Percentiles rank a stretch among this genome's conserved stretches.
These are phyloP conservation scores for Poecilus cupreus DNA, from an alignment of 2,888 invertebrate species.

Conservation along the genomic window DNA sequence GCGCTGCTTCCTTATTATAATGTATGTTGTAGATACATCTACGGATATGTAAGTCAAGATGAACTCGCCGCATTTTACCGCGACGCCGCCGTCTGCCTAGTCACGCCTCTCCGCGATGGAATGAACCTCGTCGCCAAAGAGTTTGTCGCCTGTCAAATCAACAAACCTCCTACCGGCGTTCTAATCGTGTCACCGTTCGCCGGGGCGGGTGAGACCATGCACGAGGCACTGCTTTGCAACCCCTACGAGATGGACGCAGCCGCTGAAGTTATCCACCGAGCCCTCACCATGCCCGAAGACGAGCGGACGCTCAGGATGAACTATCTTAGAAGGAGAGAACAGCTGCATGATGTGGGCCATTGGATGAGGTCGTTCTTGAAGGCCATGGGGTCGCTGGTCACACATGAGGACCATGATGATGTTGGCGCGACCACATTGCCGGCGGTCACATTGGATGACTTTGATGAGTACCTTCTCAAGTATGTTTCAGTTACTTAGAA, in stretches of 20 bases:
- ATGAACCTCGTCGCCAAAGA: slow-evolving; percentile 96
- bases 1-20: too few relatives aligned
- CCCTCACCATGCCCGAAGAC: slow-evolving; percentile 92
- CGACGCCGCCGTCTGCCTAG: slow-evolving; percentile 90
- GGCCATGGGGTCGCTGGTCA: slow-evolving; percentile 86
- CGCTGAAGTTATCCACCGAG: slow-evolving; percentile 87
- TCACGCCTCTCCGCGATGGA: slow-evolving; percentile 90
- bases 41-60: slow-evolving; percentile 90
- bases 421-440: slow-evolving; percentile 90
- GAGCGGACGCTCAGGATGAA: slow-evolving; percentile 91
- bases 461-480: slow-evolving; percentile 91
- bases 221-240: slow-evolving; percentile 92
- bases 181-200: slow-evolving; percentile 93
- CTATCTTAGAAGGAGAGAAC: slow-evolving; percentile 86
- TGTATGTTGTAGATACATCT: slow-evolving; percentile 83
- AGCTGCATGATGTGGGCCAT: slow-evolving; percentile 88
- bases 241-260: slow-evolving; percentile 92
- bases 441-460: slow-evolving; percentile 92
- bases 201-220: slow-evolving; percentile 95
- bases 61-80: slow-evolving; percentile 91
- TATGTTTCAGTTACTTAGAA: slow-evolving; percentile 73
- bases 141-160: slow-evolving; percentile 94
- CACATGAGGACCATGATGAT: slow-evolving; percentile 86
- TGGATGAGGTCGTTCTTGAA: slow-evolving; percentile 93
- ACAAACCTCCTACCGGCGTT: slow-evolving; percentile 86